Evolutionary conservation across 2,797 vertebrate genomes (phyloP).

Genomic region (Fundulus diaphanus): DNA sequence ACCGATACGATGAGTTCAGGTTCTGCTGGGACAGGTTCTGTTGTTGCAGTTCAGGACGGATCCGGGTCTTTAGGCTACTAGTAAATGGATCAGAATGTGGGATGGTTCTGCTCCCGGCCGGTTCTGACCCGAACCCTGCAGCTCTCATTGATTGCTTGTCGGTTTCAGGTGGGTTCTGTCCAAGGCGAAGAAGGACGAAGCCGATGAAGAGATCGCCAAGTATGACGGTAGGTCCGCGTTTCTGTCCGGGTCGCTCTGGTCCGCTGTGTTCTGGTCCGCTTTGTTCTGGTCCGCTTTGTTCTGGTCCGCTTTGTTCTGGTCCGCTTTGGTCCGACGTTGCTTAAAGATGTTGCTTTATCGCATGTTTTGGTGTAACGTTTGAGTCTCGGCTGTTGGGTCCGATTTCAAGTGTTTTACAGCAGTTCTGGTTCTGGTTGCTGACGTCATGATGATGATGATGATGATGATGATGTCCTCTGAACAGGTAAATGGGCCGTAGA

Average conservation of each 20-base stretch:
- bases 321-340: no score
- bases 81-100: background rate
- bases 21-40: background rate
- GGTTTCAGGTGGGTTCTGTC: slow-evolving; percentile 90
- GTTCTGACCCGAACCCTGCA: background rate
- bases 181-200: slow-evolving; percentile 93
- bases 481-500: slow-evolving; percentile 95
- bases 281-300: no score
- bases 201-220: slow-evolving; percentile 96
- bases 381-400: no score
- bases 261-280: no score
- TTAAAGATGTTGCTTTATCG: no score
- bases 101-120: background rate
- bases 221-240: slow-evolving; percentile 88
- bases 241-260: background rate
- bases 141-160: background rate
- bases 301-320: no score
- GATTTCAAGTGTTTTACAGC: no score
- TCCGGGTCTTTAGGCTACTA: no score
- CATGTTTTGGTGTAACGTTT: no score
- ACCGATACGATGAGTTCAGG: no score
- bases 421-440: no score
- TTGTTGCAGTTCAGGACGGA: background rate
- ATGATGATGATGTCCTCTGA: background rate
- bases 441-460: no score